Base-by-base conservation (phyloP, 2,113 vertebrate genomes). In the Penelope pileata region DNA sequence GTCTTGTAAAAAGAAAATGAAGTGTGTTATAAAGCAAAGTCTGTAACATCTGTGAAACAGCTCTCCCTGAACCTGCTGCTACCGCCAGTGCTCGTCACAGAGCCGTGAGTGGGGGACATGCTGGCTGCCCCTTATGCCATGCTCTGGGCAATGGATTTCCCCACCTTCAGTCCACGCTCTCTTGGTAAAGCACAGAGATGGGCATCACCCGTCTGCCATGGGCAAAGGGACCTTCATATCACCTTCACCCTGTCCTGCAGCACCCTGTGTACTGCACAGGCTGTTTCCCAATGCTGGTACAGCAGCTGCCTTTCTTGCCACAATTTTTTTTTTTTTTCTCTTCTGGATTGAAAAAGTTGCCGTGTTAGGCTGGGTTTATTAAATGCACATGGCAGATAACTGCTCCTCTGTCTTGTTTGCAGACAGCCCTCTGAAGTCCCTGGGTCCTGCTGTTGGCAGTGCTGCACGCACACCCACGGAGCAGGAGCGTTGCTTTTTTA, bases 191-290 rank as follows among this genome's bases (percentile, higher is more conserved):
- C 3, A 10, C 32, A 9, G 5, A 9, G 45, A 6, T 8, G 2
- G 50, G 45, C 32, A 16, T 74, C 6, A 1, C 47, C 78, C 64
- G 4, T n/a, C 36, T 27, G 7, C 64, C 21, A 0, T 0, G 2
- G 6, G 16, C 51, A 40, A 4, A 17, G 1, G 4, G 16, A 12
- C 47, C 40, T 23, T 1, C 0, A 0, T n/a, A n/a, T 0, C 2
- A 21, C 3, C 51, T n/a, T 40, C 4, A 32, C 47, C 62, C 0
- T 0, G 21, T 59, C 14, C 32, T 40, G 53, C 43, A 66, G 60
- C 53, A 50, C 47, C 58, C 73, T 32, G 7, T 29, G 7, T 12
- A 2, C 14, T 16, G 12, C 53, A 13, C 9, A 3, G 47, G 23
- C 62, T 1, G 0, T n/a, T 79, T 15, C 62, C 66, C 47, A 3